A percentile compares a stretch with the other conserved stretches of the same genome.
Conservation (phyloP, 2,797 vertebrate genomes). For the Gymnothorax reevesii region DNA sequence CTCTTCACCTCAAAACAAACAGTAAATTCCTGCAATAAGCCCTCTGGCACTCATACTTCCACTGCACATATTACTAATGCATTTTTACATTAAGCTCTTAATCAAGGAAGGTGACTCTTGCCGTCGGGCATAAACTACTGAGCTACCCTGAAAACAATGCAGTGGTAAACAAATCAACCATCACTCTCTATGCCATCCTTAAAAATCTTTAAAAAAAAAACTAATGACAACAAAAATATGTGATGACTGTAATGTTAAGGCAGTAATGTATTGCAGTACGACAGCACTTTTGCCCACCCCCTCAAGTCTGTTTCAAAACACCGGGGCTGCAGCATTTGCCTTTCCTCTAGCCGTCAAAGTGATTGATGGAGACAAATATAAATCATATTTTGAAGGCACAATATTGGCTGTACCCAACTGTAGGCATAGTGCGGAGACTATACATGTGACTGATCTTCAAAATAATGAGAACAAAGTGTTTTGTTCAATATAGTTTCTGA, state of each 20-base stretch:
- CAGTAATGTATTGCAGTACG: not conserved
- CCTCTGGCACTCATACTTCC: constrained; percentile 65
- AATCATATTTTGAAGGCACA: not conserved
- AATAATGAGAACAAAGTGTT: not conserved
- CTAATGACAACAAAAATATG: not conserved
- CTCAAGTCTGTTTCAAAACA: not conserved
- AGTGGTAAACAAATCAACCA: constrained; percentile 30
- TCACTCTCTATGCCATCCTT: not conserved
- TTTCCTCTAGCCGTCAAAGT: not conserved
- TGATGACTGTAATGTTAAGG: not conserved
- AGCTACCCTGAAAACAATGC: constrained; percentile 33
- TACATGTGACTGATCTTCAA: constrained; percentile 1
- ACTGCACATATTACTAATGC: constrained; percentile 58
- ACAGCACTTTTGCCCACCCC: not conserved
- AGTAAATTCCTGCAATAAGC: constrained; percentile 65
- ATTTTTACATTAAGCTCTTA: constrained; percentile 66
- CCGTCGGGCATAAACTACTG: constrained; percentile 39
- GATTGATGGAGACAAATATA: not conserved
- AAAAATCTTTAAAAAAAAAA: not conserved
- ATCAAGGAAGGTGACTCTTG: constrained; percentile 54
- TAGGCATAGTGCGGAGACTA: not conserved
- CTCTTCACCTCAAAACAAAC: constrained; percentile 59
- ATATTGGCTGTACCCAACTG: not conserved
- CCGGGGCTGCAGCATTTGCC: not conserved
- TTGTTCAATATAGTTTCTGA: not conserved